Percentiles rank a stretch among this genome's conserved stretches.
These are phyloP conservation scores for Phrynocephalus forsythii DNA, from an alignment of 2,797 vertebrate genomes.

Conservation along the genomic window DNA sequence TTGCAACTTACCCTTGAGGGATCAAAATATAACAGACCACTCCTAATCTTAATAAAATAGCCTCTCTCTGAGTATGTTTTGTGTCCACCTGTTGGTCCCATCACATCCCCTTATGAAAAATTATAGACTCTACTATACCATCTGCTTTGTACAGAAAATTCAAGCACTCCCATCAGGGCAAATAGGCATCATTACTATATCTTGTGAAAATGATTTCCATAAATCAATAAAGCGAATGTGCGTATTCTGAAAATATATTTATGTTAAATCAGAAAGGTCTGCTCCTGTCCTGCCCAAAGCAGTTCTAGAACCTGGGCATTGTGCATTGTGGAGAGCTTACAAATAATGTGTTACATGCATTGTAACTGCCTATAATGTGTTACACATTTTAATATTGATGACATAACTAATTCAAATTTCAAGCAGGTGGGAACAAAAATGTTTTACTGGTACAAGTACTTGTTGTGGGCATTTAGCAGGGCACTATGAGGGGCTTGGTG, in stretches of 20 bases:
- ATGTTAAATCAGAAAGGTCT: neutral
- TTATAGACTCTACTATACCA: neutral
- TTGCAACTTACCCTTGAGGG: neutral
- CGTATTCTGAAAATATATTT: neutral
- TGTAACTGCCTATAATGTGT: no score
- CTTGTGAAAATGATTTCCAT: neutral
- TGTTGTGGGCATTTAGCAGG: no score
- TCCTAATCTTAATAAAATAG: neutral
- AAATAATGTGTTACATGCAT: no score
- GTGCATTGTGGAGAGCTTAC: no score
- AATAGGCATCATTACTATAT: neutral
- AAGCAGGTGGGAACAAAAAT: no score
- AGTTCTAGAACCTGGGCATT: neutral
- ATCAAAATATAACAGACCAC: conserved; percentile 5
- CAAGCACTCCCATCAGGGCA: neutral
- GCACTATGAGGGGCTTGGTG: no score
- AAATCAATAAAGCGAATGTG: neutral
- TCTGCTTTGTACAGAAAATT: neutral
- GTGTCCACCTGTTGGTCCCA: neutral
- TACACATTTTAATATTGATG: no score
- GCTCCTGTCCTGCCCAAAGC: neutral
- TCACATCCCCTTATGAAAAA: neutral
- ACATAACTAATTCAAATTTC: no score
- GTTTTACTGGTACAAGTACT: no score
- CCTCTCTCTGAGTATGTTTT: neutral